Conservation (phyloP, 2,113 vertebrate species). For the Zosterops pallidus region DNA sequence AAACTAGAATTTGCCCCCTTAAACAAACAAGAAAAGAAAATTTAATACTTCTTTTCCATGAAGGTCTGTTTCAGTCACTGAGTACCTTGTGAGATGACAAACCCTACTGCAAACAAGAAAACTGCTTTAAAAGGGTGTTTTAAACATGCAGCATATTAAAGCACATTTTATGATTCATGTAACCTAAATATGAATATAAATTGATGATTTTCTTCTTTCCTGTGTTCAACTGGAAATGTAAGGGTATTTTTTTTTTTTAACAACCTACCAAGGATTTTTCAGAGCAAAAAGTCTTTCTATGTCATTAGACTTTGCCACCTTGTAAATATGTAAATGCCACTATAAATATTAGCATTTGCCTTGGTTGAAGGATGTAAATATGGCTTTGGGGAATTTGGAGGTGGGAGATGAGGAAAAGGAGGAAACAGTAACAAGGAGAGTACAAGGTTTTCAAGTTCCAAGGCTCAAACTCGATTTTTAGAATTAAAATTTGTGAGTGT, state of each 20-base stretch:
- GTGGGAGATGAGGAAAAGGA: background rate
- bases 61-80: background rate
- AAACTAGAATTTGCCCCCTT: background rate
- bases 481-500: fast-evolving
- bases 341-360: background rate
- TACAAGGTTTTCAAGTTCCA: background rate
- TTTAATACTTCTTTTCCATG: background rate
- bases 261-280: background rate
- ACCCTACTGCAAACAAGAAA: background rate
- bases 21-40: too few relatives aligned
- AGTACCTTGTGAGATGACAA: background rate
- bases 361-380: background rate
- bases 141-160: background rate
- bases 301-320: background rate
- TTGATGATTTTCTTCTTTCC: background rate
- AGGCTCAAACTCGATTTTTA: background rate
- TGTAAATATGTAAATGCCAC: background rate
- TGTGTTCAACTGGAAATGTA: background rate
- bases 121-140: background rate
- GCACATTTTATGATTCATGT: background rate
- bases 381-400: background rate
- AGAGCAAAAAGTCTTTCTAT: background rate
- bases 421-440: background rate
- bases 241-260: background rate
- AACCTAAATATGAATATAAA: conserved; percentile 11